phyloP scores from a whole-genome alignment of 2,113 vertebrate genomes.

The Clinocottus analis region DNA sequence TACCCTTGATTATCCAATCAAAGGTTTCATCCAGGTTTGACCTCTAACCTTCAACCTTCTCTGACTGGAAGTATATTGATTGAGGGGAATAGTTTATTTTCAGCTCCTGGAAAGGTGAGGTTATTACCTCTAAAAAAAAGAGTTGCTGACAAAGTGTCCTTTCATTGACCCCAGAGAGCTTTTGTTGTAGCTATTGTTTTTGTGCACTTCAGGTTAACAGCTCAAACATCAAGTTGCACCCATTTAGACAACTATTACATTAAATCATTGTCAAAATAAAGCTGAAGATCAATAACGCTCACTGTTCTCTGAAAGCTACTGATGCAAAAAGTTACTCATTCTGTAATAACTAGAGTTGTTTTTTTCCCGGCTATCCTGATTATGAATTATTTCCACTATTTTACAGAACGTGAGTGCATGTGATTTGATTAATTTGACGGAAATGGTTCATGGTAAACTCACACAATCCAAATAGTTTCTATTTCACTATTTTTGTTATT shows the following conservation, averaged over 20 bases:
- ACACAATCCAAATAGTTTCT: constrained; percentile 27
- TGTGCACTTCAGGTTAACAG: constrained; percentile 49
- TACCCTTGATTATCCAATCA: constrained; percentile 80
- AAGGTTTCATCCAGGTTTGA: constrained; percentile 67
- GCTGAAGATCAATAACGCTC: constrained; percentile 63
- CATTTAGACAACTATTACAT: constrained; percentile 76
- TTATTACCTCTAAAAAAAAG: constrained; percentile 60
- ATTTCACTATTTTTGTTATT: constrained; percentile 22
- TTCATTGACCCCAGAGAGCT: constrained; percentile 62
- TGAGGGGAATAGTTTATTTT: constrained; percentile 62
- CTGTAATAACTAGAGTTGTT: constrained; percentile 29
- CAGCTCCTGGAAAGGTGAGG: constrained; percentile 37
- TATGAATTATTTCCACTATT: constrained; percentile 46
- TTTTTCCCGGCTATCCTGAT: constrained; percentile 19
- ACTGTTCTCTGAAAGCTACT: constrained; percentile 60
- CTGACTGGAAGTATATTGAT: constrained; percentile 69
- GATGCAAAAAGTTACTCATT: constrained; percentile 59
- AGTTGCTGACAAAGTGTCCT: constrained; percentile 70
- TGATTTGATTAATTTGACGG: constrained; percentile 36
- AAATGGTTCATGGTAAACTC: constrained; percentile 27
- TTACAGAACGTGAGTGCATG: neutral
- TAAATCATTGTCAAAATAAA: constrained; percentile 75
- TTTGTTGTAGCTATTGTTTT: constrained; percentile 61
- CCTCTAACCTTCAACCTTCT: constrained; percentile 75
- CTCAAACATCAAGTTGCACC: constrained; percentile 46